Base-by-base conservation (phyloP, 2,113 vertebrate species). In the Daboia siamensis region DNA sequence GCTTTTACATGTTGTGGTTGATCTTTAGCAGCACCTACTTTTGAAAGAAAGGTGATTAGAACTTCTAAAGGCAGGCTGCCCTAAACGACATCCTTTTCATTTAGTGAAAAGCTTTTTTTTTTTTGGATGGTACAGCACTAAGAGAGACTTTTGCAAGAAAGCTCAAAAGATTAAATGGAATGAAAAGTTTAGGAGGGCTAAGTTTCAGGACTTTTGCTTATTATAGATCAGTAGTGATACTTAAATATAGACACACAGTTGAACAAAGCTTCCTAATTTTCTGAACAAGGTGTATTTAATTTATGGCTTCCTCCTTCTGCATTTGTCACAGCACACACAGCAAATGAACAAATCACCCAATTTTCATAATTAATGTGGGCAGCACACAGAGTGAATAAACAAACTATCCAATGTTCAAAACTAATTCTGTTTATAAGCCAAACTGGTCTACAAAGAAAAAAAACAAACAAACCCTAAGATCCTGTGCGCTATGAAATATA, bases 51-150 rank as follows among this genome's bases (percentile, higher is more conserved):
- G 56, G 84, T 89, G 96, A 92, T 90, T 96, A 92, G 89, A 0
- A 0, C 90, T 96, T 95, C 94, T 96, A 96, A 96, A 96, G 52
- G 56, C 94, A 93, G 91, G 87, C 89, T 92, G 64, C 91, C 86
- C 92, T 85, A 84, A 95, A 93, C 54, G 89, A 61, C 57, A 85
- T 93, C 55, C 88, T 95, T 95, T 96, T 91, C 93, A 93, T 93
- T 97, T 94, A 95, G 69, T 88, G 57, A 95, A 97, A 96, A 48
- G 54, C 90, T 95, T 96, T 95, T 93, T 93, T 96, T 97, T 97
- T 93, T 93, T 96, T 97, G 97, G 94, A 96, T 94, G 74, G 56
- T 33, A n/a, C 17, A 88, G 54, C 94, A 90, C 95, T 94, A 89
- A 55, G 91, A 94, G 26, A 90, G 94, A 95, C 95, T 95, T 96